phyloP scores from a whole-genome alignment of 2,113 vertebrate species.

The Barbus barbus region DNA sequence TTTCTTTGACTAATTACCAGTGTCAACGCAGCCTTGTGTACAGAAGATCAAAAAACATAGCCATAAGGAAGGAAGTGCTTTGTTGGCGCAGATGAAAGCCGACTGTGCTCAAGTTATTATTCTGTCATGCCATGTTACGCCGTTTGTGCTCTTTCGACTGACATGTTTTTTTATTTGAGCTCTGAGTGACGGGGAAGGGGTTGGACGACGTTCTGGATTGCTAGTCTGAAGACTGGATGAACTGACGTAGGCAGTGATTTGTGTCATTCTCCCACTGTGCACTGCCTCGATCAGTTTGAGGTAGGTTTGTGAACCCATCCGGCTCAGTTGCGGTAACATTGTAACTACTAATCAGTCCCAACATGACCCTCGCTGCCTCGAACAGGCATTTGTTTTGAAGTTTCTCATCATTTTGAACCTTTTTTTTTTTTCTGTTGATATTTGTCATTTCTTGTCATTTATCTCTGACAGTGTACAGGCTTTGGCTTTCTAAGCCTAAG shows the following conservation, averaged over 20 bases:
- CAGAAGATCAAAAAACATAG: background rate
- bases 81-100: conserved; percentile 17
- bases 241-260: conserved; percentile 29
- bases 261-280: conserved; percentile 19
- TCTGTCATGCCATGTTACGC: conserved; percentile 29
- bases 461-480: background rate
- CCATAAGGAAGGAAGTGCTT: background rate
- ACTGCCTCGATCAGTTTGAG: background rate
- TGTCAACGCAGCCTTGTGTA: background rate
- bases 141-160: conserved; percentile 18
- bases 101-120: conserved; percentile 11
- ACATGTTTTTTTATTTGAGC: conserved; percentile 6
- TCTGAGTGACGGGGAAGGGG: conserved; percentile 15
- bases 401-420: background rate
- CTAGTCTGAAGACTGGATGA: conserved; percentile 17
- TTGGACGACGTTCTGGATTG: background rate
- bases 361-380: background rate
- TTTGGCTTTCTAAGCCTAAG: background rate
- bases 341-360: conserved; percentile 9
- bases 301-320: background rate
- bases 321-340: background rate
- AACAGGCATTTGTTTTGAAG: background rate
- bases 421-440: background rate
- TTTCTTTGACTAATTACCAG: conserved; percentile 14
- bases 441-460: background rate